A percentile compares a stretch with the other conserved stretches of the same genome.
phyloP scores from a whole-genome alignment of 1,140 invertebrate genomes.

The Phymastichus coffea region DNA sequence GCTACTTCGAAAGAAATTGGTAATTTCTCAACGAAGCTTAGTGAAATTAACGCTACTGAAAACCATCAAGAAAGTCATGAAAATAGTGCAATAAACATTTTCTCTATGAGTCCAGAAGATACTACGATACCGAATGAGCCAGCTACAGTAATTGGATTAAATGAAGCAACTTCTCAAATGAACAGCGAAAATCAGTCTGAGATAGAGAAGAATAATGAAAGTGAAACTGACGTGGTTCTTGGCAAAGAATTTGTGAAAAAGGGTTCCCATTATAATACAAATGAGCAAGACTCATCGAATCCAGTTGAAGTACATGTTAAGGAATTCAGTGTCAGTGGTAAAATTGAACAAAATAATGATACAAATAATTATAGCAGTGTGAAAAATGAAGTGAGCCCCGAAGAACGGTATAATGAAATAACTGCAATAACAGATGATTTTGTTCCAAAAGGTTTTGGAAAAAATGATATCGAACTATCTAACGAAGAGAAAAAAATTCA shows the following conservation, averaged over 20 bases:
- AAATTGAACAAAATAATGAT: constrained; percentile 1
- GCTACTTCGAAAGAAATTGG: too few relatives aligned
- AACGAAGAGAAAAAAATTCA: constrained; percentile 23
- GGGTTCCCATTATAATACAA: constrained; percentile 49
- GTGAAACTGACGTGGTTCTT: too few relatives aligned
- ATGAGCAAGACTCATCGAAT: constrained; percentile 49
- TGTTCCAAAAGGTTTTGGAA: constrained; percentile 33
- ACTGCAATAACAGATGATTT: constrained; percentile 42
- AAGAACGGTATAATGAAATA: constrained; percentile 54
- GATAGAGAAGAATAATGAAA: too few relatives aligned
- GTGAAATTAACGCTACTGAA: too few relatives aligned
- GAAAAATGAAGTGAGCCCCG: constrained; percentile 42
- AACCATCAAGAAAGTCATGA: too few relatives aligned
- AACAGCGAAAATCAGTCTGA: constrained; percentile 35
- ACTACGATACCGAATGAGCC: constrained; percentile 24
- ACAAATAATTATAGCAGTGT: constrained; percentile 7
- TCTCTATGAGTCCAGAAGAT: not conserved
- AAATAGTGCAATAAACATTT: not conserved
- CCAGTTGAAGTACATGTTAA: constrained; percentile 47
- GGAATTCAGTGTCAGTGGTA: constrained; percentile 32
- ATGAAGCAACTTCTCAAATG: constrained; percentile 31
- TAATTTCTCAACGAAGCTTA: too few relatives aligned
- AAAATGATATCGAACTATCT: constrained; percentile 28
- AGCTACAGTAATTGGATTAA: constrained; percentile 32
- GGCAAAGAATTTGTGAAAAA: constrained; percentile 58